These are phyloP conservation scores for Gerris lacustris DNA, from an alignment of 2,888 invertebrate genomes.

Conservation along the genomic window DNA sequence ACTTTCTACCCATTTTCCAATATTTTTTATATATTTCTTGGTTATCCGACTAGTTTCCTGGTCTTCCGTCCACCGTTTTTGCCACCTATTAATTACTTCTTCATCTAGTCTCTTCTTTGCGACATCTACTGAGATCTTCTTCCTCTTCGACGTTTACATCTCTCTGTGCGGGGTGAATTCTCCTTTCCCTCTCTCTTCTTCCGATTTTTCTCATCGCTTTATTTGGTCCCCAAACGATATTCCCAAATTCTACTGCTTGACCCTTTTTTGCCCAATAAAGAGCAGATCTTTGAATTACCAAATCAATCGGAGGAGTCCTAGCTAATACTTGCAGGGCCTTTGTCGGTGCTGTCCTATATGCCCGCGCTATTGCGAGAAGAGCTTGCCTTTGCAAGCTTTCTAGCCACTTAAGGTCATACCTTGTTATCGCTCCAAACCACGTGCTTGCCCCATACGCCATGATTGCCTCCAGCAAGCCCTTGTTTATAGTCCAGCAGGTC, in stretches of 20 bases:
- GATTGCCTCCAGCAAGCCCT: not conserved
- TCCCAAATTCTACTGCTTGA: not conserved
- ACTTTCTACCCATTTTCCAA: not conserved
- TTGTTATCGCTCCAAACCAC: not conserved
- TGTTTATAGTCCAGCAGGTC: not conserved
- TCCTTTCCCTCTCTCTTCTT: not conserved
- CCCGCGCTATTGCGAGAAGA: slow-evolving; percentile 1
- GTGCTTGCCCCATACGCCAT: not conserved
- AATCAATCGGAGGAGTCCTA: not conserved
- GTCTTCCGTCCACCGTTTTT: not conserved
- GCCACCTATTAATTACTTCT: slow-evolving; percentile 6
- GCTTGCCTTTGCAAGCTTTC: slow-evolving; percentile 2
- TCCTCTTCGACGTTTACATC: not conserved
- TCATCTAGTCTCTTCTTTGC: not conserved
- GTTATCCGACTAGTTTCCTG: not conserved
- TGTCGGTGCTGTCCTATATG: slow-evolving; percentile 13
- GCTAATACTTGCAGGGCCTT: slow-evolving; percentile 13
- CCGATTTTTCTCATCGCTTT: not conserved
- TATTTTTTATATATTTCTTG: not conserved
- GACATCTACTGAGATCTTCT: not conserved
- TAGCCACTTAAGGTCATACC: not conserved
- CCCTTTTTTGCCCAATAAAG: not conserved
- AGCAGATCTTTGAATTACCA: slow-evolving; percentile 9
- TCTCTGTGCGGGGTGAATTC: not conserved
- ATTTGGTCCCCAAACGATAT: not conserved